Conservation (phyloP, 2,113 vertebrate species). For the Glaucomys volans region DNA sequence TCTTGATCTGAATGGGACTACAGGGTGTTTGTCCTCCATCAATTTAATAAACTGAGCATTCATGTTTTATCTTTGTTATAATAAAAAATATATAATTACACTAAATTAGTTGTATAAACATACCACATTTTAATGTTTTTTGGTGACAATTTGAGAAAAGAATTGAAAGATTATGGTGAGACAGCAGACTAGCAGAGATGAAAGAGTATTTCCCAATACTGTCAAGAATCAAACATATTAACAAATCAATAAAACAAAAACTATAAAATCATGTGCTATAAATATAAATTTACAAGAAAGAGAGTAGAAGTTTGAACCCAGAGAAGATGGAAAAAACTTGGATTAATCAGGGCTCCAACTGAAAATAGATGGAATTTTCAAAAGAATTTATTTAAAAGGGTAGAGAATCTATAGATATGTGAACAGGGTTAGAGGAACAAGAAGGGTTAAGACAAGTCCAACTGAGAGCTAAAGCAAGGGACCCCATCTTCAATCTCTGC, state of each 20-base stretch:
- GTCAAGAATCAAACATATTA: background rate
- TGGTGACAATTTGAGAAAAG: background rate
- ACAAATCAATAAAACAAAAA: background rate
- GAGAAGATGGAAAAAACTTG: background rate
- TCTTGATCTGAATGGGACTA: background rate
- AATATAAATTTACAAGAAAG: background rate
- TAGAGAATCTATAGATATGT: background rate
- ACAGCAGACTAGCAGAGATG: background rate
- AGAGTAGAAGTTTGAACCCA: background rate
- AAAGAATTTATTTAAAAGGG: background rate
- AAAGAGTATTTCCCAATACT: background rate
- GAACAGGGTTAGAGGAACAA: background rate
- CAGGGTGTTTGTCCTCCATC: background rate
- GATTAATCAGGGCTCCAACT: background rate
- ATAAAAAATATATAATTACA: background rate
- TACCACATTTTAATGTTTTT: slow-evolving; percentile 20
- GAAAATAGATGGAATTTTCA: background rate
- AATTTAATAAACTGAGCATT: background rate
- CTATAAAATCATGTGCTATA: background rate
- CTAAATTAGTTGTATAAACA: background rate
- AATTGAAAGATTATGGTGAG: background rate
- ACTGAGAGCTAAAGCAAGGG: background rate
- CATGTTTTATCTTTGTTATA: background rate
- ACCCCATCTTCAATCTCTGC: background rate
- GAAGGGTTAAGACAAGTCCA: background rate